phyloP scores from a whole-genome alignment of 2,797 vertebrate genomes.

The Xiphorhynchus erythropygius region DNA sequence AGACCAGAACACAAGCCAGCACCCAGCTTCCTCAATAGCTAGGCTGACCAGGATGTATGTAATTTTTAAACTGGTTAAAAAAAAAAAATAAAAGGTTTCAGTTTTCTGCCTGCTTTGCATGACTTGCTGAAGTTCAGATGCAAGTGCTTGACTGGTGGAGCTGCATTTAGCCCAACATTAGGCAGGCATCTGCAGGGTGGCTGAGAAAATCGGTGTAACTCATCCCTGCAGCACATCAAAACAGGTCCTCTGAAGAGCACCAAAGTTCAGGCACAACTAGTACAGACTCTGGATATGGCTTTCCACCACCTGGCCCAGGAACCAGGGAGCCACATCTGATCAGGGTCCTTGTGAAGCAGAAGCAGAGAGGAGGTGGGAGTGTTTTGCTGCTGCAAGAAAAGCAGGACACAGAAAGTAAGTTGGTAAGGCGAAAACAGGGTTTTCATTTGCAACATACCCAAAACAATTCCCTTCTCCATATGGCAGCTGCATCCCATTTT shows the following conservation, averaged over 20 bases:
- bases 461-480: not conserved
- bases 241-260: not conserved
- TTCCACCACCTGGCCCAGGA: not conserved
- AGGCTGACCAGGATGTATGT: no score
- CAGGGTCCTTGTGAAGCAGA: not conserved
- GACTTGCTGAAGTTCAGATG: no score
- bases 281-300: not conserved
- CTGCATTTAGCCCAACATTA: no score
- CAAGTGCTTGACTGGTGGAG: no score
- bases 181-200: no score
- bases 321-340: not conserved
- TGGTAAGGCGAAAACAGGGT: not conserved
- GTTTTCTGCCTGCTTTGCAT: no score
- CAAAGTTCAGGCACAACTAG: not conserved
- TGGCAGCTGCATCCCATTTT: not conserved
- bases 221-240: not conserved
- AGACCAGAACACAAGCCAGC: no score
- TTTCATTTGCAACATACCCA: not conserved
- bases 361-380: not conserved
- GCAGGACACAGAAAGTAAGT: not conserved
- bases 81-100: no score
- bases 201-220: no score
- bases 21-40: no score
- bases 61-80: no score
- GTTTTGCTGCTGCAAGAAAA: not conserved